Base-by-base conservation (phyloP, 2,797 vertebrate genomes). In the Apogon talboti region DNA sequence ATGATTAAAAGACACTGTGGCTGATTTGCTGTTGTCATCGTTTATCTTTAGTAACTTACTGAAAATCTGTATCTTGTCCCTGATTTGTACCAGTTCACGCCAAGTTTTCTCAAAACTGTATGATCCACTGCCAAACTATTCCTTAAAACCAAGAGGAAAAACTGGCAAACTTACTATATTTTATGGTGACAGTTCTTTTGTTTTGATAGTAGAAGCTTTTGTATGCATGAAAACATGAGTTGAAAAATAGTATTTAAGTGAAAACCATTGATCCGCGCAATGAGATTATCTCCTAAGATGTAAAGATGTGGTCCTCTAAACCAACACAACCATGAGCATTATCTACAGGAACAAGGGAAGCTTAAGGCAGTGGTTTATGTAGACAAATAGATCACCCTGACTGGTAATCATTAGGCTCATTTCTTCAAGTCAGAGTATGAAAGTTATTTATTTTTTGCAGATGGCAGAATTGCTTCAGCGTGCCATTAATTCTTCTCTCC, bases 391-490 rank as follows among this genome's bases (percentile, higher is more conserved):
- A 74, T 71, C 45, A 48, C 33, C 35, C 35, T 2, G 16, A 18
- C 71, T 60, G 70, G 46, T 44, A 56, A 74, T 72, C 13, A 66
- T 66, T 52, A 62, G 4, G 33, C 42, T 56, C 5, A 50, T 64
- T 71, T 53, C 42, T 71, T 70, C 19, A 66, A 55, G 19, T 71
- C 42, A 65, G 51, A 74, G 54, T 21, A 47, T 43, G 50, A 81
- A 28, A 56, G 38, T 19, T 46, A 43, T 71, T 72, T 58, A 44
- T 67, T 80, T 66, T 78, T 75, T 63, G 38, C 62, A 76, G 60
- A 66, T 65, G 60, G 45, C 7, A 59, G 33, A 55, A 56, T 24
- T 42, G 42, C 30, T 56, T 69, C 10, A 38, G 35, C 11, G 9
- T 2, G 24, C 19, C 15, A 18, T 3, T 24, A 42, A 48, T 62